Base-by-base conservation (phyloP, 2,113 vertebrate genomes). In the Eurystomus gularis region DNA sequence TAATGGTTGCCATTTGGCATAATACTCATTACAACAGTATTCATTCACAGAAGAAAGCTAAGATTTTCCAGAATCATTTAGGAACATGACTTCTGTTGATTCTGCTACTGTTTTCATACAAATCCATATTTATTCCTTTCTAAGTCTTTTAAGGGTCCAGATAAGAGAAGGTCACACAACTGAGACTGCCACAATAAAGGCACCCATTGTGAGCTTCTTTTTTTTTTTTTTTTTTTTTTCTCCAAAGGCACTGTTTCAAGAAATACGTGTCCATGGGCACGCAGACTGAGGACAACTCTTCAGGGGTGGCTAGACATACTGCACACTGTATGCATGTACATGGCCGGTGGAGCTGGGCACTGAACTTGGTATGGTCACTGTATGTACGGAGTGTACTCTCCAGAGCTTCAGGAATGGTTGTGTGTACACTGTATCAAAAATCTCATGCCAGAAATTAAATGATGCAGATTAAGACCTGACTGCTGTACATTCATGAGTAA, bases 381-480 rank as follows among this genome's bases (percentile, higher is more conserved):
- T 40, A 37, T 0, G 0, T 6, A 19, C 0, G 0, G 3, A 2
- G 14, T 12, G 10, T 4, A 9, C 6, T 58, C 65, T 54, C 15
- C 64, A 82, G 33, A 71, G 18, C 51, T 49, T 42, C 20, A 33
- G 70, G 17, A 61, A 68, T 58, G 13, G 18, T 16, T 26, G 29
- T 42, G 35, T 21, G 20, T 17, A 26, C 31, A 3, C 21, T 16
- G 14, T 7, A 88, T 21, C 17, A 17, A 21, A 71, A 66, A 29
- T 1, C 10, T n/a, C 14, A 11, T 33, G 26, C 10, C 77, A 89
- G 73, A 87, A 91, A 48, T 55, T 64, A 60, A 33, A 39, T 20
- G 15, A 35, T n/a, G 33, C 62, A 42, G 17, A 24, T 72, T 70
- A 69, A 77, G 37, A n/a, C 33, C 37, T 54, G 35, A 29, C 23